These are phyloP conservation scores for Heliconius eleuchia DNA, from an alignment of 1,140 invertebrate genomes.

Conservation along the genomic window DNA sequence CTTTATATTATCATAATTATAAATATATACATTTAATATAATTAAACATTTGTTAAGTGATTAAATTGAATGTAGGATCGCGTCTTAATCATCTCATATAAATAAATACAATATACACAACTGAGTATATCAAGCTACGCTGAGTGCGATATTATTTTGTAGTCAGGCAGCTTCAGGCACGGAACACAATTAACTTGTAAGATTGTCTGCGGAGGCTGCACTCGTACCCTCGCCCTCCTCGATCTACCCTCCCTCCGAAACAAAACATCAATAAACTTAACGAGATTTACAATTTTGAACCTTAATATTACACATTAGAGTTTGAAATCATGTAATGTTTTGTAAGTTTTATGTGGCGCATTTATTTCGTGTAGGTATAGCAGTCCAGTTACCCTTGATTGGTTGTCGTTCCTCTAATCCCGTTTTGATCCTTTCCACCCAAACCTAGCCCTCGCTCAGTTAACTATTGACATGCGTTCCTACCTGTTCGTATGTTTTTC, in stretches of 20 bases:
- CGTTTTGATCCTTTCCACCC: slow-evolving; percentile 80
- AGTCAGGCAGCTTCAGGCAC: slow-evolving; percentile 75
- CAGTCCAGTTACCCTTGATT: slow-evolving; percentile 83
- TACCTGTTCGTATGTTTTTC: slow-evolving; percentile 59
- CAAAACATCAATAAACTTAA: slow-evolving; percentile 80
- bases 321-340: slow-evolving; percentile 38
- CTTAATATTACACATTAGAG: slow-evolving; percentile 45
- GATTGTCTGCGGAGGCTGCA: slow-evolving; percentile 80
- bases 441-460: slow-evolving; percentile 75
- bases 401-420: slow-evolving; percentile 83
- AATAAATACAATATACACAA: background rate
- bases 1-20: too few species aligned
- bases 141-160: slow-evolving; percentile 75
- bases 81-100: slow-evolving; percentile 2
- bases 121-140: slow-evolving; percentile 34
- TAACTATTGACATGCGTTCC: slow-evolving; percentile 76
- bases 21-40: background rate
- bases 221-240: slow-evolving; percentile 71
- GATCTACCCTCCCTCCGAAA: slow-evolving; percentile 75
- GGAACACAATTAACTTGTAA: slow-evolving; percentile 81
- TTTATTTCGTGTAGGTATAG: slow-evolving; percentile 81
- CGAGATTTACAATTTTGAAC: slow-evolving; percentile 42
- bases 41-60: background rate
- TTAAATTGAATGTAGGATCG: background rate
- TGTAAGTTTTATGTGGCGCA: slow-evolving; percentile 78